These are phyloP conservation scores for Alfaro cultratus DNA, from an alignment of 2,797 vertebrate species.

Conservation along the genomic window DNA sequence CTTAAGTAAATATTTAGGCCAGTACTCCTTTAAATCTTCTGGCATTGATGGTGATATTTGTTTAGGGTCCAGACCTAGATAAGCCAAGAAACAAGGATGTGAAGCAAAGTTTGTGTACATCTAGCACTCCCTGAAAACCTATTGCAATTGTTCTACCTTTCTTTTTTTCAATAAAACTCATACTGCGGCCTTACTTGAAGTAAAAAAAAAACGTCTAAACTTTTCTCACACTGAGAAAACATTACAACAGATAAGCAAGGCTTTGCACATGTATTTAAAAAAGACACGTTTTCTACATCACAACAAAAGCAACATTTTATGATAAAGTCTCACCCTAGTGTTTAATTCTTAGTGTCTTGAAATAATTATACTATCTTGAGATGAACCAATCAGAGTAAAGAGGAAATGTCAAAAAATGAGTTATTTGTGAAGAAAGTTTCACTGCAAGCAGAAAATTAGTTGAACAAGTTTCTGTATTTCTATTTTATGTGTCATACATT, in stretches of 20 bases:
- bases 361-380: neutral
- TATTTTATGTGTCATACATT: neutral
- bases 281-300: neutral
- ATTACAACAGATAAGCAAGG: neutral
- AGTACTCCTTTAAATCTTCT: constrained; percentile 31
- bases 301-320: neutral
- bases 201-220: neutral
- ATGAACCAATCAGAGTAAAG: neutral
- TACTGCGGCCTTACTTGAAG: neutral
- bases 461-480: neutral
- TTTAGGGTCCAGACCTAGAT: neutral
- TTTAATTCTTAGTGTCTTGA: neutral
- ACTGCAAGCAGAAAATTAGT: neutral
- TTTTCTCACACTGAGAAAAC: neutral
- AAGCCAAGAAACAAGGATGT: neutral
- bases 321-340: neutral
- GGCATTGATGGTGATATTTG: constrained; percentile 24
- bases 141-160: neutral
- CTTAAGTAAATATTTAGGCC: constrained; percentile 40
- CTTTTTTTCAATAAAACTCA: neutral
- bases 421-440: neutral
- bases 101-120: neutral
- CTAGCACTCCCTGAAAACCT: neutral
- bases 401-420: neutral
- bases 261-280: neutral